Percentiles rank a stretch among this genome's conserved stretches.
phyloP scores from a whole-genome alignment of 2,797 vertebrate species.

The Chelonia mydas region DNA sequence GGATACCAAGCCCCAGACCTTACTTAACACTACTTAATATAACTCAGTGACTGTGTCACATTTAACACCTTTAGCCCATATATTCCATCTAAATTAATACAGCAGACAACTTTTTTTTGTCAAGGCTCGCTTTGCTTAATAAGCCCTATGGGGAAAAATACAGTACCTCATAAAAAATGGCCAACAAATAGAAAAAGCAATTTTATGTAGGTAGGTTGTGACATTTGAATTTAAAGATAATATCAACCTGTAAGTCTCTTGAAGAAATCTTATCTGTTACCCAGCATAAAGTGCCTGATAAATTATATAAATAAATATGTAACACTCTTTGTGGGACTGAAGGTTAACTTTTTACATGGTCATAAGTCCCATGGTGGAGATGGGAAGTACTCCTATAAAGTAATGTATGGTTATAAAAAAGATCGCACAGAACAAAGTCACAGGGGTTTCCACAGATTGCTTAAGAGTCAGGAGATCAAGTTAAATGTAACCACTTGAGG shows the following conservation, averaged over 20 bases:
- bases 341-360: background rate
- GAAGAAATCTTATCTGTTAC: background rate
- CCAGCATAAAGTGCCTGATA: background rate
- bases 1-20: background rate
- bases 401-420: background rate
- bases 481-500: constrained; percentile 15
- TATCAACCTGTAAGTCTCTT: background rate
- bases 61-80: background rate
- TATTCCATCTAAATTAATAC: background rate
- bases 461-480: constrained; percentile 21
- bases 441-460: background rate
- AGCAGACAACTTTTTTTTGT: background rate
- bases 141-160: accelerated
- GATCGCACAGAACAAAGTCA: background rate
- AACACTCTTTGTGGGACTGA: background rate
- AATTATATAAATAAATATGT: background rate
- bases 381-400: background rate
- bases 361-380: background rate
- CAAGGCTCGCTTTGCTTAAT: background rate
- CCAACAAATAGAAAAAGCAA: background rate
- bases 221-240: too few relatives aligned
- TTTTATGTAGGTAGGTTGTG: background rate
- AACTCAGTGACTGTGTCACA: background rate
- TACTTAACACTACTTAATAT: background rate
- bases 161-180: background rate